These are phyloP conservation scores for Xestia sexstrigata DNA, from an alignment of 2,888 invertebrate genomes.

Conservation along the genomic window DNA sequence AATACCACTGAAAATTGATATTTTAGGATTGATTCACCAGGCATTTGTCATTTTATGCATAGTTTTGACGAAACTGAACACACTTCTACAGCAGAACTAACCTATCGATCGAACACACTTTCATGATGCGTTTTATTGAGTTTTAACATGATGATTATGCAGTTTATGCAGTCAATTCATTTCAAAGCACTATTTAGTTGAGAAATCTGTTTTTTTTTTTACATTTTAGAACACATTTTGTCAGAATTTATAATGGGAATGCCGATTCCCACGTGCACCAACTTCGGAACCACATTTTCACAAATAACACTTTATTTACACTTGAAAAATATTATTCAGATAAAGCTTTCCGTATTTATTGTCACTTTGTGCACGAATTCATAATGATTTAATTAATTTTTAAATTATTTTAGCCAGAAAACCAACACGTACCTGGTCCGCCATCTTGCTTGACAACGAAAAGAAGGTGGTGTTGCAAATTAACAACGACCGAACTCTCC, in stretches of 20 bases:
- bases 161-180: neutral
- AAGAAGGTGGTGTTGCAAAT: constrained; percentile 83
- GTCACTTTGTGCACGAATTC: constrained; percentile 55
- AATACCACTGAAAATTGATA: neutral
- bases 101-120: constrained; percentile 59
- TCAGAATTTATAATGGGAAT: constrained; percentile 37
- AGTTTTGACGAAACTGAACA: neutral
- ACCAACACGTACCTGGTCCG: constrained; percentile 94
- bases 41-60: neutral
- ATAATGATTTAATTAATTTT: constrained; percentile 48
- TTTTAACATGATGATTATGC: neutral
- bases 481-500: constrained; percentile 25
- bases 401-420: constrained; percentile 72
- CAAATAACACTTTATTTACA: constrained; percentile 63
- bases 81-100: constrained; percentile 50
- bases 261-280: constrained; percentile 80
- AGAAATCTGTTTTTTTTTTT: neutral
- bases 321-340: constrained; percentile 47
- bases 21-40: neutral
- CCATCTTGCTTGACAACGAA: constrained; percentile 93
- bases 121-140: neutral
- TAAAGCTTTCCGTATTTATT: constrained; percentile 26
- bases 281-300: constrained; percentile 75
- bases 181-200: neutral
- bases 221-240: constrained; percentile 20